Evolutionary conservation across 2,113 vertebrate species (phyloP).

Genomic region (Pitta sordida): DNA sequence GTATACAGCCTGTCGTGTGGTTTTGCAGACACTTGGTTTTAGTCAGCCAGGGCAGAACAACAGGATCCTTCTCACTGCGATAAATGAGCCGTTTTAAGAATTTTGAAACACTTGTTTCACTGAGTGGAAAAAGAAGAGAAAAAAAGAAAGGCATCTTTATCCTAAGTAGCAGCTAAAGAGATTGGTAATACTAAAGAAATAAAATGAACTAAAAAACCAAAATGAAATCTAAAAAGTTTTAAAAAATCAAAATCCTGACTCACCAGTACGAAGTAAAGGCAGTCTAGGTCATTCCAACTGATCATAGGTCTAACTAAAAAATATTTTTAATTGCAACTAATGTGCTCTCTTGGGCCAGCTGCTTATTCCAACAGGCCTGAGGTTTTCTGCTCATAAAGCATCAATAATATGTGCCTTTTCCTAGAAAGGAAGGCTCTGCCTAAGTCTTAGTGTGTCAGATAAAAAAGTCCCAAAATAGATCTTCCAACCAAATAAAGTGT

Average conservation of each 20-base stretch:
- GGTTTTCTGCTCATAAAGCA: slow-evolving; percentile 35
- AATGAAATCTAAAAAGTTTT: background rate
- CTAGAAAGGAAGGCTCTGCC: slow-evolving; percentile 43
- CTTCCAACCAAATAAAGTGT: slow-evolving; percentile 18
- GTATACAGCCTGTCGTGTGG: rapidly evolving
- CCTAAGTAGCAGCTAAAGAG: background rate
- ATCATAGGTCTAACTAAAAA: background rate
- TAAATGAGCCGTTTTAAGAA: background rate
- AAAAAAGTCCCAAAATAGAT: slow-evolving; percentile 33
- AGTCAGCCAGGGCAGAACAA: background rate
- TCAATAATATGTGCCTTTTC: slow-evolving; percentile 3
- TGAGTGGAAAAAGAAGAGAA: background rate
- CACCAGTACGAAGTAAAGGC: background rate
- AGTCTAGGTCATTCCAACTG: background rate
- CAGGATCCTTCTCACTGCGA: background rate
- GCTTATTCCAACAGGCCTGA: slow-evolving; percentile 10
- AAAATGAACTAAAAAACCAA: background rate
- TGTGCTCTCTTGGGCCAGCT: background rate
- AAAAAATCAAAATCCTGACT: background rate
- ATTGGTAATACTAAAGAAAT: background rate
- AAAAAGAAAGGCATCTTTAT: background rate
- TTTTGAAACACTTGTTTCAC: background rate
- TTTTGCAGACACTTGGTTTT: background rate
- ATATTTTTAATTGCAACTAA: background rate
- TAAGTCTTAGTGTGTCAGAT: slow-evolving; percentile 13